Conservation (phyloP, 2,113 vertebrate species). For the Thinocorus orbignyianus region DNA sequence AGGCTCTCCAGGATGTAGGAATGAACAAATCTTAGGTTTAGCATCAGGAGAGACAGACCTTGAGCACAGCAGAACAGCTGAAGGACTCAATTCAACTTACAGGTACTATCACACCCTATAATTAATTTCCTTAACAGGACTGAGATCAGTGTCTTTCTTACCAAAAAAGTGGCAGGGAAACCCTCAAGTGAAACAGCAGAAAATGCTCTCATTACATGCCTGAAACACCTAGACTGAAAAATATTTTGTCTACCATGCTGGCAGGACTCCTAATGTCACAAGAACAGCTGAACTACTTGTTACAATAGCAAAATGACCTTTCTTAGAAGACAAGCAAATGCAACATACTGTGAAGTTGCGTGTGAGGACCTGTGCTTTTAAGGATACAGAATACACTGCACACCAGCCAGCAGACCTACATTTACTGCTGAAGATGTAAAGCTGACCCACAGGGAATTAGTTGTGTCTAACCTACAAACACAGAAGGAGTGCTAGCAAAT, state of each 20-base stretch:
- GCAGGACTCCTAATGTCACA: not conserved
- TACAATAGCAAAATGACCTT: not conserved
- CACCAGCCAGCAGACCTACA: constrained; percentile 32
- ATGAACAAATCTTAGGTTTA: not conserved
- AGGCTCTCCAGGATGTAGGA: not conserved
- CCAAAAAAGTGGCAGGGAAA: not conserved
- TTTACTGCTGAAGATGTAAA: constrained; percentile 27
- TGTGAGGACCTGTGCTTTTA: not conserved
- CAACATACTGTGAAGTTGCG: not conserved
- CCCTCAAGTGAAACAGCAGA: not conserved
- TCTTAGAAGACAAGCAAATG: not conserved
- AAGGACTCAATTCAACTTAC: not conserved
- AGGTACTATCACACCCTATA: not conserved
- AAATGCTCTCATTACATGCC: not conserved
- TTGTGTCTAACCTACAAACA: constrained; percentile 49
- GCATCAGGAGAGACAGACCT: not conserved
- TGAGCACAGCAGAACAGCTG: not conserved
- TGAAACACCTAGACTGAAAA: not conserved
- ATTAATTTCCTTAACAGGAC: not conserved
- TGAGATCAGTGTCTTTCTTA: not conserved
- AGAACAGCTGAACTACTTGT: not conserved
- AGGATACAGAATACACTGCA: not conserved
- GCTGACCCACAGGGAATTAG: constrained; percentile 41
- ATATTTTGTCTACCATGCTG: not conserved
- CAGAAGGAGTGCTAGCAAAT: not conserved